These are phyloP conservation scores for Cenopis cana DNA, from an alignment of 2,888 invertebrate genomes.

Conservation along the genomic window DNA sequence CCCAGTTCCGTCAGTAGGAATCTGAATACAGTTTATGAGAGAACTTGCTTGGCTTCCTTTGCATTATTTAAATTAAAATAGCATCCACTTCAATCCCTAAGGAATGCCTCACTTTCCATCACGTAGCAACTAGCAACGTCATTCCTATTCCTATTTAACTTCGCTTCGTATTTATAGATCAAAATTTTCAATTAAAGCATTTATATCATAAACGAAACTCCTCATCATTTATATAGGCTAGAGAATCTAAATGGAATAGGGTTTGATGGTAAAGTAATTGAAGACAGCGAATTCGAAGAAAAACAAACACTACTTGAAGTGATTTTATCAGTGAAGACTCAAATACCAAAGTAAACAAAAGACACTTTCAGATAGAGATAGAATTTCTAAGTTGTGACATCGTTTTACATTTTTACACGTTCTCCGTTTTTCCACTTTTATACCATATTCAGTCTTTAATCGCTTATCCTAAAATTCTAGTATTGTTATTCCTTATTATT, in stretches of 20 bases:
- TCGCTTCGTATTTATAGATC: constrained; percentile 24
- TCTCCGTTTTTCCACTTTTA: neutral
- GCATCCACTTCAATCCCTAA: constrained; percentile 10
- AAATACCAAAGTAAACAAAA: constrained; percentile 34
- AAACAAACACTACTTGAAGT: constrained; percentile 23
- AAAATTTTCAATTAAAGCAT: constrained; percentile 27
- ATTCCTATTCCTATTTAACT: constrained; percentile 24
- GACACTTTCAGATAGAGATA: constrained; percentile 9
- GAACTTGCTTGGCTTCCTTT: constrained; percentile 5
- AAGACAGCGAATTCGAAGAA: constrained; percentile 30
- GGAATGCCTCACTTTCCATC: constrained; percentile 11
- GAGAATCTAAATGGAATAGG: constrained; percentile 11
- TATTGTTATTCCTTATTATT: too few species aligned
- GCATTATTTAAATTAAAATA: constrained; percentile 24
- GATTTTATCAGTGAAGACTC: constrained; percentile 30
- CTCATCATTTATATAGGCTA: too few species aligned
- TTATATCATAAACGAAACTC: neutral
- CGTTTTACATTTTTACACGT: neutral
- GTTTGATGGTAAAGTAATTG: constrained; percentile 11
- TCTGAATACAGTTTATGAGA: constrained; percentile 22
- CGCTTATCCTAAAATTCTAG: neutral
- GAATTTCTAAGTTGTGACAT: neutral
- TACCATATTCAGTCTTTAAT: neutral
- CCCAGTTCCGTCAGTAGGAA: constrained; percentile 15
- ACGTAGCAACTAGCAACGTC: constrained; percentile 19